Conservation (phyloP, 1,140 invertebrate genomes). For the Heliconius hewitsoni region DNA sequence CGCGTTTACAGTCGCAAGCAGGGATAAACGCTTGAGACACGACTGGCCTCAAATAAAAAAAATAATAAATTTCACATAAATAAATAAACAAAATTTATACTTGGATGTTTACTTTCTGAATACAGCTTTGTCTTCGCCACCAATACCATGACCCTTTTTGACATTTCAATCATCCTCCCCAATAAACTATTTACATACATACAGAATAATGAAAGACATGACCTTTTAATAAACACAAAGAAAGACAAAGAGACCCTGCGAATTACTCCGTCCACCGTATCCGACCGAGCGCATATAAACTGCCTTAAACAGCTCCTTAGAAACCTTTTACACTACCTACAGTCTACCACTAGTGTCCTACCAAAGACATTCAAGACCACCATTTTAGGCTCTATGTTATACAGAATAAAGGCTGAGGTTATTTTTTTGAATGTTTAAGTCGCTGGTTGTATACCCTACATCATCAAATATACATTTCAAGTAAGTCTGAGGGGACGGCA, state of each 20-base stretch:
- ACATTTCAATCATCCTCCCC: constrained; percentile 13
- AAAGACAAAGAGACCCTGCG: constrained; percentile 35
- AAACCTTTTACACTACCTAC: constrained; percentile 53
- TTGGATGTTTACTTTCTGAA: no score
- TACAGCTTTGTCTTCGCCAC: background rate
- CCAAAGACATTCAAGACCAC: background rate
- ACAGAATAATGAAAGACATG: constrained; percentile 2
- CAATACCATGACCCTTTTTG: background rate
- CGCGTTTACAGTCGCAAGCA: no score
- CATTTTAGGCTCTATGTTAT: constrained; percentile 5
- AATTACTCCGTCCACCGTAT: constrained; percentile 37
- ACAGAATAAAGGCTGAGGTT: background rate
- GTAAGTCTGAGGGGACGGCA: constrained; percentile 53
- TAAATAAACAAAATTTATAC: no score
- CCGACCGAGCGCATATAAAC: constrained; percentile 40
- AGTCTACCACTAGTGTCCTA: background rate
- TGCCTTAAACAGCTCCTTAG: constrained; percentile 41
- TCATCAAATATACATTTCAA: constrained; percentile 72
- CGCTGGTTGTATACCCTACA: constrained; percentile 29
- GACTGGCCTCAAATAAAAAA: no score
- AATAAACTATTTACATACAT: constrained; percentile 17
- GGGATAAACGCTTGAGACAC: no score
- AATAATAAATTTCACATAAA: no score
- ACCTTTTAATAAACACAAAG: constrained; percentile 33
- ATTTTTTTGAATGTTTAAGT: background rate